Evolutionary conservation across 2,113 vertebrate genomes (phyloP).

Genomic region (Eulemur macaco): DNA sequence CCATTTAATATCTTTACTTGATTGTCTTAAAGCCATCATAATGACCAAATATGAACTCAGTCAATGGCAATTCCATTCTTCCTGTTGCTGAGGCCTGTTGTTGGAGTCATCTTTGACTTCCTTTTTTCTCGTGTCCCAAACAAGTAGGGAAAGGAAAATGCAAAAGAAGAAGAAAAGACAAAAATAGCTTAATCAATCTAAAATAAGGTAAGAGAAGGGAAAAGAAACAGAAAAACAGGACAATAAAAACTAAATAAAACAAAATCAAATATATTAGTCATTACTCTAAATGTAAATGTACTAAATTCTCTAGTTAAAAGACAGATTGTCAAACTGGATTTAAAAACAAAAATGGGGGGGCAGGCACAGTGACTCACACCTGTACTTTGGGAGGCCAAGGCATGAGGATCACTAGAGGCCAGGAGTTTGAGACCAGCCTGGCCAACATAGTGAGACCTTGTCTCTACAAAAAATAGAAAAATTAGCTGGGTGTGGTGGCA

Average conservation of each 20-base stretch:
- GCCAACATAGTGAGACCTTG: not conserved
- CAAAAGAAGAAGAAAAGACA: not conserved
- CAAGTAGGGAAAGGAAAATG: not conserved
- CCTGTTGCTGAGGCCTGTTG: not conserved
- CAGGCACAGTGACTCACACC: not conserved
- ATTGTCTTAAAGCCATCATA: not conserved
- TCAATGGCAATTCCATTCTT: slow-evolving; percentile 5
- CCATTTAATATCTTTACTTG: not conserved
- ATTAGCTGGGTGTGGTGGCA: not conserved
- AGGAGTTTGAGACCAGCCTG: not conserved
- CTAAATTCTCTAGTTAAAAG: not conserved
- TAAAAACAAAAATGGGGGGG: not conserved
- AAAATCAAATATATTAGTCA: not conserved
- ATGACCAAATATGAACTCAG: not conserved
- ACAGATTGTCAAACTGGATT: not conserved
- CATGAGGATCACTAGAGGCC: not conserved
- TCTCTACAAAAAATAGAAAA: not conserved
- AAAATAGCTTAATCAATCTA: not conserved
- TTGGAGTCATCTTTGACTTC: not conserved
- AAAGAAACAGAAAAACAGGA: not conserved
- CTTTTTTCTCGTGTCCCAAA: not conserved
- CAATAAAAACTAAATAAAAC: slow-evolving; percentile 7
- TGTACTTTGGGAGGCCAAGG: not conserved
- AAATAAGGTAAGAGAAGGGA: slow-evolving; percentile 17
- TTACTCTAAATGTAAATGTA: not conserved